These are phyloP conservation scores for Porites divaricata DNA, from an alignment of 92 coral and sea anemone genomes.

Conservation along the genomic window DNA sequence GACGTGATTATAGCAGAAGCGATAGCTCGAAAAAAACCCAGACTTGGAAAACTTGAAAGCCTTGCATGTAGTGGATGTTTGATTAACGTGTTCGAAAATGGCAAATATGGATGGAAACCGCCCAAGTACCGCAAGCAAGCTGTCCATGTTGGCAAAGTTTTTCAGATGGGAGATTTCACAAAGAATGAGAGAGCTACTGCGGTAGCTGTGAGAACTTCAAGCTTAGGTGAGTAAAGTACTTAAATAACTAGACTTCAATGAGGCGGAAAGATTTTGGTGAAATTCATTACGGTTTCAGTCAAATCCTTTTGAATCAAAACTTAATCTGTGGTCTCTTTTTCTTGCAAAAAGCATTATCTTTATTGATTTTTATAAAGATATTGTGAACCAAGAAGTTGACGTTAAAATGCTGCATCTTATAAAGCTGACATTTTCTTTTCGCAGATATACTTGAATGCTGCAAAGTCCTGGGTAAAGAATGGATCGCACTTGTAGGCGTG, in stretches of 20 bases:
- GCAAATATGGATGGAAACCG: constrained; percentile 48
- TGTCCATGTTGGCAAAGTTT: constrained; percentile 39
- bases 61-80: constrained; percentile 39
- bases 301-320: too few species aligned
- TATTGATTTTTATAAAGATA: too few species aligned
- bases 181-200: constrained; percentile 17
- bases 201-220: constrained; percentile 23
- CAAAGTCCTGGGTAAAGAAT: constrained; percentile 19
- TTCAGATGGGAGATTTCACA: constrained; percentile 23
- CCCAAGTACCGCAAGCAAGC: constrained; percentile 40
- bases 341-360: too few species aligned
- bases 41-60: constrained; percentile 17
- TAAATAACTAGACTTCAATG: too few species aligned
- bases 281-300: too few species aligned
- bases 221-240: constrained; percentile 19
- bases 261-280: too few species aligned
- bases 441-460: constrained; percentile 36
- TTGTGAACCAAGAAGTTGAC: too few species aligned
- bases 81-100: constrained; percentile 44
- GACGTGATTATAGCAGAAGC: constrained; percentile 43
- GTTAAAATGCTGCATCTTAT: too few species aligned
- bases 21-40: constrained; percentile 8
- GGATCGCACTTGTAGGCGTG: constrained; percentile 41
- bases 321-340: too few species aligned
- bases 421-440: too few species aligned